A percentile compares a stretch with the other conserved stretches of the same genome.
phyloP scores from a whole-genome alignment of 1,140 invertebrate species.

The Nautilus pompilius region DNA sequence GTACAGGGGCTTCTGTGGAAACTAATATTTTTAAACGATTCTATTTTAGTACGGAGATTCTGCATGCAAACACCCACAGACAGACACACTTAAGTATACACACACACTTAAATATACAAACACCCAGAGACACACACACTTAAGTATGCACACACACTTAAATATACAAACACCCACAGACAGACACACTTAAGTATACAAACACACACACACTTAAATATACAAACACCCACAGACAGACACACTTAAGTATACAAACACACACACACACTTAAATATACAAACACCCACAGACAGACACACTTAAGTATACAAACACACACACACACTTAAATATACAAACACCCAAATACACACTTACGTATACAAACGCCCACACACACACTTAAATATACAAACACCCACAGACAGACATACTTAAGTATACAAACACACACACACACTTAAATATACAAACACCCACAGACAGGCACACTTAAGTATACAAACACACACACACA shows the following conservation, averaged over 20 bases:
- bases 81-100: constrained; percentile 12
- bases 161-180: constrained; percentile 7
- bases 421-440: no score
- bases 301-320: constrained; percentile 1
- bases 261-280: background rate
- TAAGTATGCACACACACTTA: background rate
- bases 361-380: no score
- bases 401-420: no score
- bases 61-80: constrained; percentile 2
- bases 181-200: constrained; percentile 13
- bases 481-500: no score
- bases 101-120: constrained; percentile 10
- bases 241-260: background rate
- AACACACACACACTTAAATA: constrained; percentile 10
- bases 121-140: constrained; percentile 6
- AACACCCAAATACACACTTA: no score
- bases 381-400: no score
- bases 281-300: background rate
- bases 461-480: no score
- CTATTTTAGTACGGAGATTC: background rate
- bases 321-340: no score
- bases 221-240: constrained; percentile 7
- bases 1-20: background rate
- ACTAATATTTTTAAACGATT: background rate
- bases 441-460: no score